Evolutionary conservation across 2,888 invertebrate genomes (phyloP).

Genomic region (Tricholauxania praeusta): DNA sequence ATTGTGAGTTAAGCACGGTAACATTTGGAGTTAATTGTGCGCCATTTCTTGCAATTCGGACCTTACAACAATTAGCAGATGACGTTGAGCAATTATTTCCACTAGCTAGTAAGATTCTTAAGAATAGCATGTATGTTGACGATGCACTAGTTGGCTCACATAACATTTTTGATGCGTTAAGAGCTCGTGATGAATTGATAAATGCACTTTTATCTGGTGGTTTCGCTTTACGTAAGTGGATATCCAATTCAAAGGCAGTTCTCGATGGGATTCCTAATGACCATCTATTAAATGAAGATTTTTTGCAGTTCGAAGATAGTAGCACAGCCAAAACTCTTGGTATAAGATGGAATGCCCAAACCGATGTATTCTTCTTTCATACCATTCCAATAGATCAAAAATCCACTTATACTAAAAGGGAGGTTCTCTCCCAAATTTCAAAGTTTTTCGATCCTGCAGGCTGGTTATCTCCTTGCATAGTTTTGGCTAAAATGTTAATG

Average conservation of each 20-base stretch:
- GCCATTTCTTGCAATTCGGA: constrained; percentile 34
- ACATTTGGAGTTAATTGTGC: constrained; percentile 37
- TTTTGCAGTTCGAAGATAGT: constrained; percentile 33
- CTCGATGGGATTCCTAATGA: constrained; percentile 3
- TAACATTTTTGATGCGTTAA: constrained; percentile 26
- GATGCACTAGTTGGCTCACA: constrained; percentile 38
- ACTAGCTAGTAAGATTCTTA: constrained; percentile 32
- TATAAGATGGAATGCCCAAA: constrained; percentile 38
- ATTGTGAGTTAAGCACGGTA: constrained; percentile 34
- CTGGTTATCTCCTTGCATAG: constrained; percentile 8
- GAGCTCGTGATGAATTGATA: constrained; percentile 28
- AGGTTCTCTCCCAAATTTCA: constrained; percentile 11
- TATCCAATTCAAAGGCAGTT: constrained; percentile 14
- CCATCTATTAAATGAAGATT: constrained; percentile 21
- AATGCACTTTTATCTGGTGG: constrained; percentile 28
- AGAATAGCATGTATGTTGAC: constrained; percentile 42
- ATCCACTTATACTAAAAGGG: constrained; percentile 31
- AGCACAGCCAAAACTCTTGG: constrained; percentile 38
- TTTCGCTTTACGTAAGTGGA: constrained; percentile 31
- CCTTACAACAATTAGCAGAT: constrained; percentile 31
- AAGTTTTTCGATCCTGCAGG: constrained; percentile 22
- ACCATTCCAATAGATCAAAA: constrained; percentile 1
- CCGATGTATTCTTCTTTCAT: constrained; percentile 25
- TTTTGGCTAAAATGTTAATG: constrained; percentile 8
- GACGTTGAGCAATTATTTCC: constrained; percentile 32